Evolutionary conservation across 2,113 vertebrate species (phyloP), one percentile per base, ranked within the genome.

Genomic region (Ptychochromis oligacanthus): DNA sequence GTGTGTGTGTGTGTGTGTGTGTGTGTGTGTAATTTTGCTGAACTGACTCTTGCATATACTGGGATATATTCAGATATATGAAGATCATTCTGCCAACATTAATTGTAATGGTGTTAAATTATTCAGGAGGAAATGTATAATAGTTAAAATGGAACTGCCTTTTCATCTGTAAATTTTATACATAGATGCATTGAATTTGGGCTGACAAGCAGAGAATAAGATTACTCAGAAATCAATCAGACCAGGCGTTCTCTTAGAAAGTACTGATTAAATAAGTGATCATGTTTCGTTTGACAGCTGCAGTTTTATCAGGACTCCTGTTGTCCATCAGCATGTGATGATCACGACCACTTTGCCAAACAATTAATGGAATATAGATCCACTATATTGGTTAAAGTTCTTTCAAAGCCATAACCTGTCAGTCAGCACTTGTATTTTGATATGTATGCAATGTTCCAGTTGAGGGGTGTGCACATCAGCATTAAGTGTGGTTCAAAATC

Each of bases 361-460:
- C 15, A 55, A 14, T 34, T 56, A 46, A 84, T 77, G 26, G 26
- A 59, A 14, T 52, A 28, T 84, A 86, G 31, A 40, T 72, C 74
- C 55, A 56, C 78, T 74, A 28, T 34, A 77, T 34, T 89, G 34
- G 49, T 83, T 20, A 55, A 34, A 5, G 18, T 86, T 86, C 79
- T 65, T 80, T 82, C 6, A 24, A 78, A 82, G 28, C 65, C 56
- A 18, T n/a, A 8, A 20, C 31, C 40, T 34, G 57, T 59, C 28
- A 40, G 34, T 82, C n/a, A 57, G 9, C 28, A 55, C 2, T 77
- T 65, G 24, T 43, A 67, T 79, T 87, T 92, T 31, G 13, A 81
- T 65, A 81, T 58, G 11, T 75, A 26, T 77, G 59, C 49, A 81
- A 6, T 18, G 40, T 20, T 79, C 57, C 18, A 43, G 34, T 75